Conservation (phyloP, 2,113 vertebrate species). For the Heloderma charlesbogerti region DNA sequence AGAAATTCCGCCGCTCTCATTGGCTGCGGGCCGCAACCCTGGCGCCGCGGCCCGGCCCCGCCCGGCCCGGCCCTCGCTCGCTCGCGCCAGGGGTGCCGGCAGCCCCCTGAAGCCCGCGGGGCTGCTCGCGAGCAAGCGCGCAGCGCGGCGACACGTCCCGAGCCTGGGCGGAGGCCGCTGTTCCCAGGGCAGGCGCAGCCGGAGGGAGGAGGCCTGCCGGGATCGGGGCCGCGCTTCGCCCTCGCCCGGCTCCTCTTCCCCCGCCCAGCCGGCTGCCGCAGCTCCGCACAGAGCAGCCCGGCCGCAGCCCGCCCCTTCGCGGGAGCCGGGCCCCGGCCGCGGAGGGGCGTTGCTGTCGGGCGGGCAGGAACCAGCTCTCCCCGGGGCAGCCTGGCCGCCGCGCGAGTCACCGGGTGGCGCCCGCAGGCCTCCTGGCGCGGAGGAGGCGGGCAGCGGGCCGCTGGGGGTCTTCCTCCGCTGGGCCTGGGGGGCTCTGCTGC, state of each 20-base stretch:
- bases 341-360: too few species aligned
- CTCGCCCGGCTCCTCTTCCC: background rate
- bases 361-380: too few species aligned
- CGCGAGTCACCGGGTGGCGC: too few species aligned
- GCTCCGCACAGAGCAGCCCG: background rate
- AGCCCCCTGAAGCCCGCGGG: background rate
- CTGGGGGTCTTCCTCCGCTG: too few species aligned
- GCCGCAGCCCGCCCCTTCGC: too few species aligned
- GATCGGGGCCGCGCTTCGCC: background rate
- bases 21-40: conserved; percentile 35
- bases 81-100: too few species aligned
- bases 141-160: background rate
- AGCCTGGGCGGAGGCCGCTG: background rate
- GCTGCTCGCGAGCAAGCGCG: background rate
- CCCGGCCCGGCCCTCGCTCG: background rate
- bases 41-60: background rate
- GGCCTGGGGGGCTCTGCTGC: too few species aligned
- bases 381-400: too few species aligned
- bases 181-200: too few species aligned
- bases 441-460: too few species aligned
- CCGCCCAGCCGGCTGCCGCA: background rate
- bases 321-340: too few species aligned
- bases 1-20: conserved; percentile 67
- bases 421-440: too few species aligned
- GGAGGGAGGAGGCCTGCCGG: background rate